Base-by-base conservation (phyloP, 2,113 vertebrate genomes). In the Heliornis fulica region DNA sequence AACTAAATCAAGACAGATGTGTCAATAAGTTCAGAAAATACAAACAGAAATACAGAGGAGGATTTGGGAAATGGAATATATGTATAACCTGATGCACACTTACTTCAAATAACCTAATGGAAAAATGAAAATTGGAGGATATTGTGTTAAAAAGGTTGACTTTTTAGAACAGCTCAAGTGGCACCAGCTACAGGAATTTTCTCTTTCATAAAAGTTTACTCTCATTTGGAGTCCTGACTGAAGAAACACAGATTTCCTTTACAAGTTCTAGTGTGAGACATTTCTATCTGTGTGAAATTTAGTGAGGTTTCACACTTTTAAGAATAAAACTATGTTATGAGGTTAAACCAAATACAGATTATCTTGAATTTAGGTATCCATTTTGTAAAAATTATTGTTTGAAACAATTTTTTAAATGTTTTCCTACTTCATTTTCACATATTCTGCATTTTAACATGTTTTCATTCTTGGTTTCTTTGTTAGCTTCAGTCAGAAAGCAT, bases 371-470 rank as follows among this genome's bases (percentile, higher is more conserved):
- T 59, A 53, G 21, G 8, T 23, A 32, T 14, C 8, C 12, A 26
- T 77, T 45, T 36, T 36, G 31, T n/a, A 61, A 38, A 10, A 50
- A 56, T 13, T 7, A 14, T 38, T 38, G 28, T n/a, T 45, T 46
- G 56, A 76, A 80, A 40, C 5, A 16, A 1, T 31, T 43, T 43
- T 89, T 68, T 43, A n/a, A n/a, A 17, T 22, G 3, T 65, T 20
- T 79, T n/a, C 41, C 3, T 59, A 64, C 1, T 0, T 43, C 1
- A 14, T 23, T 54, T 41, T 29, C 43, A 48, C 0, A 1, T 1
- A 19, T 76, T 71, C 61, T 23, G 12, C 14, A 53, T 65, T 45
- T 50, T 56, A 46, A 5, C 34, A n/a, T 17, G 31, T 21, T 79
- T 59, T 59, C 1, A 1, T 69, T n/a, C 53, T 66, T 53, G 13